Base-by-base conservation (phyloP, 2,888 invertebrate genomes). In the Tetrapedia diversipes region DNA sequence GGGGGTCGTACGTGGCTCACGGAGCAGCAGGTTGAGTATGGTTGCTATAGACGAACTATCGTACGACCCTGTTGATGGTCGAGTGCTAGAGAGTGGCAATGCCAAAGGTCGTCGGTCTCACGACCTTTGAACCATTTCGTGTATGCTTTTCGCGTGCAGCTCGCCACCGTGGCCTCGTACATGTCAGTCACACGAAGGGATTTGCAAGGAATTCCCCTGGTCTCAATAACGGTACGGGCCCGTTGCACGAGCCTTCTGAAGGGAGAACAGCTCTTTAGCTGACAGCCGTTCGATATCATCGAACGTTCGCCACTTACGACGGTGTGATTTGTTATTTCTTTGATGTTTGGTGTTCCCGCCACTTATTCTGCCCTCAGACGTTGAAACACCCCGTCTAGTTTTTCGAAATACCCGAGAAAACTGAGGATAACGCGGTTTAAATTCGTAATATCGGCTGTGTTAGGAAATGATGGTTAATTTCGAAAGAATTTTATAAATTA, bases 71-170 rank as follows among this genome's bases (percentile, higher is more conserved):
- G 70, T 63, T 74, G 85, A 82, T 80, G 82, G 72, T 70, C n/a
- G n/a, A n/a, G n/a, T n/a, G n/a, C n/a, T 74, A 75, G 70, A 73
- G 54, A 71, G 71, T 64, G 71, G 83, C 82, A 77, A 80, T 83
- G 79, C 77, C 78, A 80, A 86, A 85, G 84, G 85, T 86, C 84
- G 77, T 84, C 60, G 84, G 74, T 85, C 82, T 73, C 84, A 73
- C 86, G 84, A 85, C 86, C 85, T 85, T 84, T 85, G 76, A 85
- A 82, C 82, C 77, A 78, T 85, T 86, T 86, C 84, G 80, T 84
- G 77, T 83, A 66, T 57, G 69, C 72, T 83, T 81, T 70, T 79
- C 64, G 61, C 76, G 80, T 60, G 75, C 66, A 73, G 57, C 61
- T 60, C 57, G 75, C 67, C 56, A 19, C 61, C n/a, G n/a, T n/a